Base-by-base conservation (phyloP, 2,113 vertebrate species). In the Crypturellus undulatus region DNA sequence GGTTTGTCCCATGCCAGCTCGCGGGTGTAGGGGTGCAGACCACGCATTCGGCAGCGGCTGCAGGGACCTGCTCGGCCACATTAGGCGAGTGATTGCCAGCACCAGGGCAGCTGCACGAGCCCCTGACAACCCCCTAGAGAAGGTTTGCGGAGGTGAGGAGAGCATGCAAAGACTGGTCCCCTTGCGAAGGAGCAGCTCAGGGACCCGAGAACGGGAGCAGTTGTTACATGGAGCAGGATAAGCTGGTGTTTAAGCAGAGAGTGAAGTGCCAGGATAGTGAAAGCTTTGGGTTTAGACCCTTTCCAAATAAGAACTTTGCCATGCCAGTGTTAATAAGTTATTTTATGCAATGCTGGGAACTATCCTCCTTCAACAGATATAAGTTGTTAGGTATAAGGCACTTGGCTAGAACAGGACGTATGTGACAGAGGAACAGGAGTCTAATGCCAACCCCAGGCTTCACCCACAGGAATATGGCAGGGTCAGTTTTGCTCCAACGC, bases 391-490 rank as follows among this genome's bases (percentile, higher is more conserved):
- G 93, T 67, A 38, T 38, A 38, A 38, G 38, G 38, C 38, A 19
- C 76, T 88, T 94, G 96, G 92, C 95, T 90, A 95, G 96, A 96
- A 71, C 62, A 69, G 65, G 67, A 78, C 62, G 75, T 32, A 65
- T 22, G 28, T 71, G 6, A 62, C 64, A 71, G 69, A 8, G 7
- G 62, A 91, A 87, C 30, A 76, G 58, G 58, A 68, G 28, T 12
- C 52, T 13, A 11, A 47, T 58, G 80, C 62, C 91, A 89, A 15
- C 45, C 51, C 38, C 0, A 1, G 9, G 49, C 82, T 72, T 30
- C 18, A 40, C 12, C 49, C 34, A 72, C 25, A 26, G 30, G 49
- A 72, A 21, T 38, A 40, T 28, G 28, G 19, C 49, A 38, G 10
- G 49, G 11, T 36, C n/a, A 5, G 54, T 28, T 81, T 67, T 64